Percentiles rank a stretch among this genome's conserved stretches.
phyloP scores from a whole-genome alignment of 2,113 vertebrate genomes.

The Eurypyga helias region DNA sequence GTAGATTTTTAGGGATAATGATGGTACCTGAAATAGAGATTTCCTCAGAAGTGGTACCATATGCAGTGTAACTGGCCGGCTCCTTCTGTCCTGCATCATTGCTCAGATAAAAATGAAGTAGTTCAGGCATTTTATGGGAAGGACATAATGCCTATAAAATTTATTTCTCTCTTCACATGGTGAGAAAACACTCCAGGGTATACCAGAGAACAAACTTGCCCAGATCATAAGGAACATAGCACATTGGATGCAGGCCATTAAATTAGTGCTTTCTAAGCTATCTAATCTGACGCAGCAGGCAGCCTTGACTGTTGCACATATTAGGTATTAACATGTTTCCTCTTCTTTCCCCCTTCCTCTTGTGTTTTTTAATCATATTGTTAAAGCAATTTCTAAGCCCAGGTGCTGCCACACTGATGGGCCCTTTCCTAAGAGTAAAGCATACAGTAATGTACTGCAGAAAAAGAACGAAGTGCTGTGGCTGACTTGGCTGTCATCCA shows the following conservation, averaged over 20 bases:
- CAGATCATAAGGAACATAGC: not conserved
- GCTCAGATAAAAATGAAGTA: slow-evolving; percentile 61
- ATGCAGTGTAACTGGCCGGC: not conserved
- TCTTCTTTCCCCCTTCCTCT: not conserved
- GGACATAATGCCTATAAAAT: slow-evolving; percentile 47
- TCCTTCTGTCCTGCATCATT: slow-evolving; percentile 48
- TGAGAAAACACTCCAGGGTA: not conserved
- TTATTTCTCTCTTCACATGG: slow-evolving; percentile 43
- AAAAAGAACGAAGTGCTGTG: not conserved
- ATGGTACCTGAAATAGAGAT: slow-evolving; percentile 18
- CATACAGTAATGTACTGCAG: not conserved
- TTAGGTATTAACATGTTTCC: not conserved
- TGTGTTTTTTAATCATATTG: not conserved
- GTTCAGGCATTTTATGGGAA: slow-evolving; percentile 56
- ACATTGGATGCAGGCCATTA: slow-evolving; percentile 45
- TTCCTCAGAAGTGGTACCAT: slow-evolving; percentile 20
- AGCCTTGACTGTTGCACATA: not conserved
- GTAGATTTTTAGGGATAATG: not conserved
- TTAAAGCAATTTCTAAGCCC: not conserved
- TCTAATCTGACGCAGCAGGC: not conserved
- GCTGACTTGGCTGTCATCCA: not conserved
- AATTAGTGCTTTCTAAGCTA: slow-evolving; percentile 52
- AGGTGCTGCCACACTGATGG: not conserved
- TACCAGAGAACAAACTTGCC: slow-evolving; percentile 37
- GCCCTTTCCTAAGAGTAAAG: not conserved